Base-by-base conservation (phyloP, 2,888 invertebrate species). In the Apotomis betuletana region DNA sequence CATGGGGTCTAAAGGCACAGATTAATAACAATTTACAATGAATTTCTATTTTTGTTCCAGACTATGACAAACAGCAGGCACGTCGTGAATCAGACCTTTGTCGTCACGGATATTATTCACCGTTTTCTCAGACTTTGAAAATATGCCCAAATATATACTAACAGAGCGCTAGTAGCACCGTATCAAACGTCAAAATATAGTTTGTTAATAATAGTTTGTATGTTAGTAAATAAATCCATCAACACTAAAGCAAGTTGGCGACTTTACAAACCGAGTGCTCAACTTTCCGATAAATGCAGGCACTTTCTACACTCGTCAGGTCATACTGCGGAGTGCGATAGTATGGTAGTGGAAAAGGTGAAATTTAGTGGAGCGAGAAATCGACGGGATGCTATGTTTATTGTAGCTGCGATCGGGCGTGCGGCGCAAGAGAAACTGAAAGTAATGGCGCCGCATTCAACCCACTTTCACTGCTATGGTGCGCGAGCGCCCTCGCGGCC, bases 361-460 rank as follows among this genome's bases (percentile, higher is more conserved):
- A 92, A 92, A 92, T 90, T 92, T 90, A 88, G 88, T 89, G 85
- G 86, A 89, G 90, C 92, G 91, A 91, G 92, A 93, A 93, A 92
- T 92, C 92, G 90, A 86, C 91, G 91, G 91, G 92, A 91, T 91
- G 91, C 90, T 87, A 90, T 89, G 91, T 90, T 91, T 92, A 92
- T 92, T 92, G 92, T 92, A 92, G 89, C 88, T 84, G 87, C 87
- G 87, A 86, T 86, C 88, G 85, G 86, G 90, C 90, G 87, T 86
- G 87, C 85, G 75, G 85, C 85, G 87, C 91, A 88, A 91, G 91
- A 91, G 92, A 92, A 92, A 93, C 89, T 88, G 92, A 92, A 92
- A 92, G 92, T 92, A 89, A 91, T 90, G 87, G 89, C 90, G 89
- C 87, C 89, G 90, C 88, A 88, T 87, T 87, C 92, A 92, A 92